Evolutionary conservation across 2,888 invertebrate genomes (phyloP).

Genomic region (Chymomyza fuscimana): DNA sequence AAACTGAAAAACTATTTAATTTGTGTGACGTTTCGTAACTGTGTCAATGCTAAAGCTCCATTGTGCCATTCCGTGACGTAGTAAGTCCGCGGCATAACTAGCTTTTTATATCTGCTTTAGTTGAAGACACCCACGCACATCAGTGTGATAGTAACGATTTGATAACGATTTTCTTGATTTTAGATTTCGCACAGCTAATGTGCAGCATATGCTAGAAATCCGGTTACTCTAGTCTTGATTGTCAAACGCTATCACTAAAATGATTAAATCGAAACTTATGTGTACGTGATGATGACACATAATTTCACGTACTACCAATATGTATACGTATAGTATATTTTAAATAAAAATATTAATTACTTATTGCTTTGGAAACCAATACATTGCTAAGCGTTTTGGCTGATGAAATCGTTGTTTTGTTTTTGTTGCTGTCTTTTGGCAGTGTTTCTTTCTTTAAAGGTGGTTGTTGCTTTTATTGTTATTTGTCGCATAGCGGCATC

Average conservation of each 20-base stretch:
- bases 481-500: slow-evolving; percentile 24
- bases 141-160: background rate
- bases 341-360: slow-evolving; percentile 25
- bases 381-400: slow-evolving; percentile 9
- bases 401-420: slow-evolving; percentile 28
- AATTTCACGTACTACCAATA: slow-evolving; percentile 48
- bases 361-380: slow-evolving; percentile 7
- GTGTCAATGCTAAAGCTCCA: no score
- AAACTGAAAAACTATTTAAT: no score
- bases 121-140: background rate
- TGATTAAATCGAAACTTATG: slow-evolving; percentile 5
- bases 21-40: no score
- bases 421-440: background rate
- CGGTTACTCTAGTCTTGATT: background rate
- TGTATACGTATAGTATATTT: slow-evolving; percentile 8
- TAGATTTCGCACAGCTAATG: background rate
- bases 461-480: background rate
- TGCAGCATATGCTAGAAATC: background rate
- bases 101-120: background rate
- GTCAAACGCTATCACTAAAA: background rate
- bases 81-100: background rate
- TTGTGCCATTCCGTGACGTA: background rate
- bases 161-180: background rate
- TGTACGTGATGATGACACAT: slow-evolving; percentile 18
- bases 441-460: background rate